Evolutionary conservation across 2,888 invertebrate genomes (phyloP).

Genomic region (Tuta absoluta): DNA sequence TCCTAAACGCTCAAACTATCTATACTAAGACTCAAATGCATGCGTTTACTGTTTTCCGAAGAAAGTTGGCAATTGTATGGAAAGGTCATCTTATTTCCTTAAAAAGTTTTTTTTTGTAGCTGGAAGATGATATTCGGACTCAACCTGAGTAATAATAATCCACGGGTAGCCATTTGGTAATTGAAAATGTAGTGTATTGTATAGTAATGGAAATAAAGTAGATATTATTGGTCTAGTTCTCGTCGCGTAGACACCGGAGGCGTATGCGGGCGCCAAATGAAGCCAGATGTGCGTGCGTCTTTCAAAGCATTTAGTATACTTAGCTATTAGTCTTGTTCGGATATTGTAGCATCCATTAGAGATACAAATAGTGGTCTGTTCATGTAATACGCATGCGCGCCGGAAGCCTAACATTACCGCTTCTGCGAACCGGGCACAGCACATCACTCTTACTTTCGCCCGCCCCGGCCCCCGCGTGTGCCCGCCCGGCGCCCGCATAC

Average conservation of each 20-base stretch:
- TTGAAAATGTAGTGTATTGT: too few species aligned
- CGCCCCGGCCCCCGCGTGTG: slow-evolving; percentile 15
- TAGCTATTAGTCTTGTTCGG: background rate
- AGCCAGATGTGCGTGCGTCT: too few species aligned
- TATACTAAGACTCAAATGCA: background rate
- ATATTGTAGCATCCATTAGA: background rate
- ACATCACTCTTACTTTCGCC: slow-evolving; percentile 29
- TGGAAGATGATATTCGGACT: too few species aligned
- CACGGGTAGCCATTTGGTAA: too few species aligned
- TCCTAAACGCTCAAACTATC: background rate
- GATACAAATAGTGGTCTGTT: background rate
- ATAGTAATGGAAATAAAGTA: too few species aligned
- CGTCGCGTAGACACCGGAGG: too few species aligned
- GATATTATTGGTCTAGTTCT: too few species aligned
- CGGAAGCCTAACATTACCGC: slow-evolving; percentile 22
- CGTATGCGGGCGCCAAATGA: too few species aligned
- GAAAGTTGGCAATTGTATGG: background rate
- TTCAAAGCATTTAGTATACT: too few species aligned
- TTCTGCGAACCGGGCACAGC: slow-evolving; percentile 23
- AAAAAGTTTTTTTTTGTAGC: too few species aligned
- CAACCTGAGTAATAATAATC: too few species aligned
- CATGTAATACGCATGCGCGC: background rate
- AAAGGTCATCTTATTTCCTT: too few species aligned
- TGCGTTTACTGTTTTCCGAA: background rate
- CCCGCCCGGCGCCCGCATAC: slow-evolving; percentile 4